These are phyloP conservation scores for Drosophila limbata DNA, from an alignment of 2,888 invertebrate genomes.

Conservation along the genomic window DNA sequence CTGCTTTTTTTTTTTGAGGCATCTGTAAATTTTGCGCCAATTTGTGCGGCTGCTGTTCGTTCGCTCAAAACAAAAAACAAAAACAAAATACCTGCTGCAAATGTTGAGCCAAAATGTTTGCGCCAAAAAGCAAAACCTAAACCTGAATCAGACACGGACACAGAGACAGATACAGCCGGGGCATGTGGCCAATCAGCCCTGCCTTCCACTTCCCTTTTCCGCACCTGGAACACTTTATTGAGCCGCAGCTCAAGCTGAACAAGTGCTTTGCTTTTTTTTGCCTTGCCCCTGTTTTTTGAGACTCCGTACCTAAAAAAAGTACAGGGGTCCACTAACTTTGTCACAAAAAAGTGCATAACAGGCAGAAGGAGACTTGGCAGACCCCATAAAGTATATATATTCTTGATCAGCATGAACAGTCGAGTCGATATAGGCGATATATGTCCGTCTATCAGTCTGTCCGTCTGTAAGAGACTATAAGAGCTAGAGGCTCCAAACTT, in stretches of 20 bases:
- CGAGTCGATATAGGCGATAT: too few species aligned
- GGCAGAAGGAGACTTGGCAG: too few species aligned
- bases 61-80: slow-evolving; percentile 10
- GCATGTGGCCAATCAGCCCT: slow-evolving; percentile 8
- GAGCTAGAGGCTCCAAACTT: too few species aligned
- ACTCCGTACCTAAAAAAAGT: too few species aligned
- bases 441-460: too few species aligned
- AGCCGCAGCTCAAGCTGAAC: slow-evolving; percentile 63
- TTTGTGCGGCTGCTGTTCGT: slow-evolving; percentile 61
- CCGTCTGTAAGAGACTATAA: too few species aligned
- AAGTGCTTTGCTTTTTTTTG: slow-evolving; percentile 69
- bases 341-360: too few species aligned
- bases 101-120: slow-evolving; percentile 71
- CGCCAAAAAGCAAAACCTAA: slow-evolving; percentile 76
- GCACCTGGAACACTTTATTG: slow-evolving; percentile 57
- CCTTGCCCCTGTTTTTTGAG: too few species aligned
- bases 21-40: slow-evolving; percentile 78
- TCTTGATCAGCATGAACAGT: too few species aligned
- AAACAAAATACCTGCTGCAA: slow-evolving; percentile 63
- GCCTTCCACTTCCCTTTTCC: slow-evolving; percentile 46
- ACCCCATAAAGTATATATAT: too few species aligned
- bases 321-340: too few species aligned
- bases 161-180: slow-evolving; percentile 60
- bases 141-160: slow-evolving; percentile 70
- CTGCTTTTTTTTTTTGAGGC: slow-evolving; percentile 46